Conservation (phyloP, 2,888 invertebrate genomes). For the Hylaea fasciaria region DNA sequence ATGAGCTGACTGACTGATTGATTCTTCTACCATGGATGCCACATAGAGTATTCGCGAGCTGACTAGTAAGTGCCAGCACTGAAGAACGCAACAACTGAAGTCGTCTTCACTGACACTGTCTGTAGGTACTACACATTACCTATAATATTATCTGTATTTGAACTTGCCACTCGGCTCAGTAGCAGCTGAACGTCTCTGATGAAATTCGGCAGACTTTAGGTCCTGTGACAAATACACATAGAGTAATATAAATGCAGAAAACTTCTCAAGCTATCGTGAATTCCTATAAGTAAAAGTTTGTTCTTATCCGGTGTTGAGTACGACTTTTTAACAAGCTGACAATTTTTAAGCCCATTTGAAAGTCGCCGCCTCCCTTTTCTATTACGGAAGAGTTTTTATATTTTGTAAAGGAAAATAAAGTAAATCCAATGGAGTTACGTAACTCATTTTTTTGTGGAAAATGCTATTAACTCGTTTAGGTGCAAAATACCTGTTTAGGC, state of each 20-base stretch:
- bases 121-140: too few species aligned
- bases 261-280: neutral
- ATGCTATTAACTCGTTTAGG: slow-evolving; percentile 20
- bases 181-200: too few species aligned
- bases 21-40: too few species aligned
- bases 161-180: too few species aligned
- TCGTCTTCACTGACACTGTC: too few species aligned
- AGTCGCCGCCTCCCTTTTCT: slow-evolving; percentile 22
- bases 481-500: slow-evolving; percentile 3
- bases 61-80: too few species aligned
- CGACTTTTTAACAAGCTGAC: slow-evolving; percentile 36
- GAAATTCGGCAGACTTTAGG: too few species aligned
- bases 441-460: slow-evolving; percentile 28
- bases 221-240: neutral
- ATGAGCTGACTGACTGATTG: too few species aligned
- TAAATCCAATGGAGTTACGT: slow-evolving; percentile 27
- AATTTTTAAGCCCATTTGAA: slow-evolving; percentile 34
- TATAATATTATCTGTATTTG: too few species aligned
- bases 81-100: too few species aligned
- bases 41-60: too few species aligned
- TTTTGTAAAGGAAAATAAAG: slow-evolving; percentile 29
- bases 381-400: slow-evolving; percentile 18
- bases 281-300: slow-evolving; percentile 22
- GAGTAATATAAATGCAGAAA: neutral
- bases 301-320: slow-evolving; percentile 23